Conservation (phyloP, 2,888 invertebrate genomes). For the Copidosoma aretas region DNA sequence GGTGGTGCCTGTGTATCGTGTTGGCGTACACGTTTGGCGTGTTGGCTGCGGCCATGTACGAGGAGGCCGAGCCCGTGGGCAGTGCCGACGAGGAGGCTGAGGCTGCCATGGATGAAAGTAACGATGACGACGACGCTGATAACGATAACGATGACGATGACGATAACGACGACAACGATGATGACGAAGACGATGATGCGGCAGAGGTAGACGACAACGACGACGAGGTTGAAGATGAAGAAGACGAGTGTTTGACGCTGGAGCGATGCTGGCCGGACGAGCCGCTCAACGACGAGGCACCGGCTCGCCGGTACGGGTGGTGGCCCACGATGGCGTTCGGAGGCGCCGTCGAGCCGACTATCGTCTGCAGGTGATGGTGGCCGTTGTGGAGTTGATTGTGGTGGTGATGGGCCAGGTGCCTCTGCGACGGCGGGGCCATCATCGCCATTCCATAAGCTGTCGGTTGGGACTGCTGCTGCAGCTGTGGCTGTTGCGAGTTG, state of each 20-base stretch:
- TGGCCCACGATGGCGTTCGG: constrained; percentile 40
- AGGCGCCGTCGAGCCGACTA: constrained; percentile 43
- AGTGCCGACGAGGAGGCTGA: constrained; percentile 39
- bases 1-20: constrained; percentile 57
- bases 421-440: constrained; percentile 39
- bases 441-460: constrained; percentile 46
- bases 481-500: constrained; percentile 40
- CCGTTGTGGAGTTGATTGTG: constrained; percentile 37
- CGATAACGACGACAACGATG: constrained; percentile 25
- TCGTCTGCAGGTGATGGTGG: constrained; percentile 36
- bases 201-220: constrained; percentile 42
- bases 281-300: constrained; percentile 35
- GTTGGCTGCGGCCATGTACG: constrained; percentile 43
- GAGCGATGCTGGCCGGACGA: constrained; percentile 1
- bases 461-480: constrained; percentile 29
- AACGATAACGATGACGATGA: constrained; percentile 32
- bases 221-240: constrained; percentile 33
- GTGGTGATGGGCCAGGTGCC: constrained; percentile 11
- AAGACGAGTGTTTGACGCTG: constrained; percentile 7
- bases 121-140: constrained; percentile 44
- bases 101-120: constrained; percentile 29
- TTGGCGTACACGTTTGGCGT: constrained; percentile 56
- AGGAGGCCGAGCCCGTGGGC: constrained; percentile 40
- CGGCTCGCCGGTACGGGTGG: constrained; percentile 48
- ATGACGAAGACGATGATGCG: constrained; percentile 22